Evolutionary conservation across 2,797 vertebrate species (phyloP).

Genomic region (Enteromius paludinosus): DNA sequence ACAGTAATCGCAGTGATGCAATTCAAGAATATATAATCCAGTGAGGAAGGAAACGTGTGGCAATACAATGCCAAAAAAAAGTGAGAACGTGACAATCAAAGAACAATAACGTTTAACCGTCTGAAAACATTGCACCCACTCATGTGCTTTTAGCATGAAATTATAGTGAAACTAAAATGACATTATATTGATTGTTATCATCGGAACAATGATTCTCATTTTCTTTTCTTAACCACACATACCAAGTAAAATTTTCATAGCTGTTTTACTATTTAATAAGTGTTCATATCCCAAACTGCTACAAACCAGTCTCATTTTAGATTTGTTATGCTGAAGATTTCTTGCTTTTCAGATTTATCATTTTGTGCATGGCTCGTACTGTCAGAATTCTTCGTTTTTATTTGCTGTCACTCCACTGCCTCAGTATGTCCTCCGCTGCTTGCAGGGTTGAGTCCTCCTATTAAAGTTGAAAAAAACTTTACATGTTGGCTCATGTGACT

Average conservation of each 20-base stretch:
- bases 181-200: not conserved
- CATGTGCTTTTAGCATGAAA: not conserved
- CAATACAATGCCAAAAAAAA: not conserved
- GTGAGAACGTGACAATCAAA: not conserved
- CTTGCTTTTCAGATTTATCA: not conserved
- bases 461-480: constrained; percentile 38
- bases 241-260: not conserved
- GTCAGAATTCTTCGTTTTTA: constrained; percentile 46
- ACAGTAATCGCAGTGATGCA: not conserved
- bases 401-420: constrained; percentile 76
- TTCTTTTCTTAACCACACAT: not conserved
- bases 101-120: not conserved
- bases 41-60: not conserved
- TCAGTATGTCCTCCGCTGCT: constrained; percentile 85
- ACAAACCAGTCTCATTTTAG: not conserved
- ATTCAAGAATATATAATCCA: not conserved
- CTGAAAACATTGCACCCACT: not conserved
- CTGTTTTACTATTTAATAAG: not conserved
- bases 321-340: not conserved
- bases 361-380: not conserved
- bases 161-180: not conserved
- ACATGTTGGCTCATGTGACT: not conserved
- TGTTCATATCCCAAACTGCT: not conserved
- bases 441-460: constrained; percentile 89
- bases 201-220: not conserved